A percentile compares a stretch with the other conserved stretches of the same genome.
phyloP scores from a whole-genome alignment of 1,140 invertebrate genomes.

The Cydia strobilella region DNA sequence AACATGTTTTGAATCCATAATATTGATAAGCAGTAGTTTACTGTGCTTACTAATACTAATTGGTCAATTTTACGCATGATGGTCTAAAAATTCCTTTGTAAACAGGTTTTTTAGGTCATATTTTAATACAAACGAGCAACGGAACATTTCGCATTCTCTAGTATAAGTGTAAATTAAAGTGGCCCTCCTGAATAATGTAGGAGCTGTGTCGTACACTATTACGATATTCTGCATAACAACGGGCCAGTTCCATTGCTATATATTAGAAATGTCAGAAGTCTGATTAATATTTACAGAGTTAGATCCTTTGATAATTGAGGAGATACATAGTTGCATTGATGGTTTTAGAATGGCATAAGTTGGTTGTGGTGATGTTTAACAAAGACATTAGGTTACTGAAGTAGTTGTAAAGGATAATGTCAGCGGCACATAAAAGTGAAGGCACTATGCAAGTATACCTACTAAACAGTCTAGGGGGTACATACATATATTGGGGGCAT shows the following conservation, averaged over 20 bases:
- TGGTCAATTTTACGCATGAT: conserved; percentile 6
- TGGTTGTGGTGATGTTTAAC: not conserved
- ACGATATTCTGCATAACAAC: conserved; percentile 23
- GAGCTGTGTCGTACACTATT: conserved; percentile 18
- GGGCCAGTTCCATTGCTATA: conserved; percentile 5
- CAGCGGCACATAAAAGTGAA: not conserved
- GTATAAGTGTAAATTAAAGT: conserved; percentile 21
- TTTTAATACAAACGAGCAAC: conserved; percentile 11
- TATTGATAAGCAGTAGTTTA: conserved; percentile 8
- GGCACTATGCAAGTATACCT: not conserved
- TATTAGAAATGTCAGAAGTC: conserved; percentile 3
- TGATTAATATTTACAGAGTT: not conserved
- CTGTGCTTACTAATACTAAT: not conserved
- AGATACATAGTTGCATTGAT: not conserved
- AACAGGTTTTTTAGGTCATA: conserved; percentile 14
- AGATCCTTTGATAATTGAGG: not conserved
- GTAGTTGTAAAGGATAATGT: not conserved
- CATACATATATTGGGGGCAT: not conserved
- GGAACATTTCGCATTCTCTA: conserved; percentile 19
- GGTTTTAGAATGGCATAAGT: not conserved
- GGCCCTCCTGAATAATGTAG: conserved; percentile 13
- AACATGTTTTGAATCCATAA: conserved; percentile 3
- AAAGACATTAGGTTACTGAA: conserved; percentile 3
- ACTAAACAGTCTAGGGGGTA: not conserved
- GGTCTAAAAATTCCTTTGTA: not conserved